These are phyloP conservation scores for Morpho deidamia DNA, from an alignment of 2,888 invertebrate species.

Conservation along the genomic window DNA sequence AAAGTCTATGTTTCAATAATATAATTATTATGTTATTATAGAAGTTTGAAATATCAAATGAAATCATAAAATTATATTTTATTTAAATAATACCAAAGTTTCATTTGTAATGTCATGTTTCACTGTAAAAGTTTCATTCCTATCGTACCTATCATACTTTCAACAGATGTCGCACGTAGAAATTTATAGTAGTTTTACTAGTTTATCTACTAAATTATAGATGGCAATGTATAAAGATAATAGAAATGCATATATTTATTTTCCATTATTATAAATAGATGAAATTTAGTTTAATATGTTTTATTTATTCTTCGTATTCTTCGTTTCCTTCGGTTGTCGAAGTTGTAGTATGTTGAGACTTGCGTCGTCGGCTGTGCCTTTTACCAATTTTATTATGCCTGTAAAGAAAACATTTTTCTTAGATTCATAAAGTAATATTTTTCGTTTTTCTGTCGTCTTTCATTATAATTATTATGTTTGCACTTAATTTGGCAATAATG, in stretches of 20 bases:
- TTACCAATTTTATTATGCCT: conserved; percentile 46
- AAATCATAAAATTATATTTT: too few species aligned
- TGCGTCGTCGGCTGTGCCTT: conserved; percentile 42
- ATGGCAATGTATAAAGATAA: neutral
- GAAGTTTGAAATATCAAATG: too few species aligned
- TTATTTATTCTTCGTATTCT: conserved; percentile 36
- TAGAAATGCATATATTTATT: neutral
- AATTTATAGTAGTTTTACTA: neutral
- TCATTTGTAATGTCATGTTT: too few species aligned
- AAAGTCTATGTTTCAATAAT: too few species aligned
- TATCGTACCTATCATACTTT: too few species aligned
- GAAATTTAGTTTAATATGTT: neutral
- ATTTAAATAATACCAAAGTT: too few species aligned
- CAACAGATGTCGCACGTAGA: neutral
- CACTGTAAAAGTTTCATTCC: too few species aligned
- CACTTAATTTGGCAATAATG: too few species aligned
- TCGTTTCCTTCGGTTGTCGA: conserved; percentile 39
- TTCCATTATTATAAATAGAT: neutral
- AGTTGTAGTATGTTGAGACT: conserved; percentile 33
- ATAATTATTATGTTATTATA: too few species aligned
- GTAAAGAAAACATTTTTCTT: conserved; percentile 2
- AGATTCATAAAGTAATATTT: neutral
- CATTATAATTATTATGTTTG: too few species aligned
- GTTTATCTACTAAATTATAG: neutral
- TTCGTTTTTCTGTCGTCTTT: too few species aligned